A percentile compares a stretch with the other conserved stretches of the same genome.
Evolutionary conservation across 2,113 vertebrate genomes (phyloP).

Genomic region (Sceloporus tristichus): DNA sequence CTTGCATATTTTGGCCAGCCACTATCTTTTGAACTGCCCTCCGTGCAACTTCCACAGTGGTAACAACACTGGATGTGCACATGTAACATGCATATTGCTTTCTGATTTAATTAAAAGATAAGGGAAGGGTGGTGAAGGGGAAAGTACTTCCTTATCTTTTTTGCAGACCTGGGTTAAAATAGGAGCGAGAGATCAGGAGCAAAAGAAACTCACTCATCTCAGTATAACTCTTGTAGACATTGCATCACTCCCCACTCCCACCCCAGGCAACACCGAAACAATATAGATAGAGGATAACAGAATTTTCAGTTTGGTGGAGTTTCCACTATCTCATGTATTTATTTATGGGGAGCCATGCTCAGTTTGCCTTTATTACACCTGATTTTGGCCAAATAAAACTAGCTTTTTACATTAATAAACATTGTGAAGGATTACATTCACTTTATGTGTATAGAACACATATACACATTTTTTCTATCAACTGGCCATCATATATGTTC

Average conservation of each 20-base stretch:
- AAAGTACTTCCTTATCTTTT: conserved; percentile 25
- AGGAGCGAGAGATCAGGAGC: conserved; percentile 43
- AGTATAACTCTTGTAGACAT: neutral
- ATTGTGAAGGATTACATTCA: conserved; percentile 32
- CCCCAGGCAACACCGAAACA: neutral
- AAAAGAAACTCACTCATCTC: conserved; percentile 27
- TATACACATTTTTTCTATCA: neutral
- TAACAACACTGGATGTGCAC: neutral
- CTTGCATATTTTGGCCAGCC: neutral
- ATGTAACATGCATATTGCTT: conserved; percentile 40
- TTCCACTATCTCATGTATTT: conserved; percentile 2
- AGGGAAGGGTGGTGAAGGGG: conserved; percentile 12
- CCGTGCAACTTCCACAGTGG: neutral
- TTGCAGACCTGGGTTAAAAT: conserved; percentile 45
- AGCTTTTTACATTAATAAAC: conserved; percentile 33
- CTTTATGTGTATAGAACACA: neutral
- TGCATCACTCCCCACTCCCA: neutral
- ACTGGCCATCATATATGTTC: neutral
- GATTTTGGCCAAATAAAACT: neutral
- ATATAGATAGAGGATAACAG: fast-evolving
- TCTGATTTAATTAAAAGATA: conserved; percentile 37
- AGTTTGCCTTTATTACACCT: neutral
- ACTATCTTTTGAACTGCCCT: conserved; percentile 1
- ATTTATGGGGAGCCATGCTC: neutral
- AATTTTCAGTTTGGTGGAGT: neutral